Evolutionary conservation across 2,888 invertebrate genomes (phyloP), one percentile per base, ranked within the genome.

Genomic region (Prionchulus punctatus): DNA sequence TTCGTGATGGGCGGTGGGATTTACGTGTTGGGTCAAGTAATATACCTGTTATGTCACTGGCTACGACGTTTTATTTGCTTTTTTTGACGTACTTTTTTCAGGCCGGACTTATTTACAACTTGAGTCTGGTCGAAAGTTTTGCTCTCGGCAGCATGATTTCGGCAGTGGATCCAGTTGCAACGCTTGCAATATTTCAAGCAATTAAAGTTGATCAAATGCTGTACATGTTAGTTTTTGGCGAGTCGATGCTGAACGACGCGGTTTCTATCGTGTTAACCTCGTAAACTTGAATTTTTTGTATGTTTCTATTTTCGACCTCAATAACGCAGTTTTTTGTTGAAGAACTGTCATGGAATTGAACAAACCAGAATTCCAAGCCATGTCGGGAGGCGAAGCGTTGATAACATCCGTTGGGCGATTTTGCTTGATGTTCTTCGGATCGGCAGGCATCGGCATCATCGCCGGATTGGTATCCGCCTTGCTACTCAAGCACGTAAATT

Each of bases 201-300:
- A 76, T 96, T 28, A 87, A 98, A 73, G 88, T 94, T 0, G 96
- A 98, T 72, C 92, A 92, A 0, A 85, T 98, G 2, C 78, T 98
- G 0, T 96, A 98, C 77, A 99, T 99, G 96, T 83, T 98, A 75
- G 96, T 98, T 1, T 98, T 98, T 77, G 94, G 89, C 28, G 86
- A 86, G 71, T 88, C 88, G 65, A 89, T 92, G 67, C 78, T 98
- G 2, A 98, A 98, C 75, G 98, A 98, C 79, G 96, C 96, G 30
- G 89, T 98, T 59, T 86, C 96, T 28, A 98, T 99, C 76, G 98
- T 98, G 1, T 76, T 98, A 53, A 94, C 96, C 1, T 89, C 90
- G 62, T 77, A 71, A 71, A 74, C 67, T 43, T 49, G 25, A 27
- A 2, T 23, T 53, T 23, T 43, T 27, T 36, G 30, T 25, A 56